Conservation (phyloP, 23 tunicate genomes). For the Halocynthia aurantium region DNA sequence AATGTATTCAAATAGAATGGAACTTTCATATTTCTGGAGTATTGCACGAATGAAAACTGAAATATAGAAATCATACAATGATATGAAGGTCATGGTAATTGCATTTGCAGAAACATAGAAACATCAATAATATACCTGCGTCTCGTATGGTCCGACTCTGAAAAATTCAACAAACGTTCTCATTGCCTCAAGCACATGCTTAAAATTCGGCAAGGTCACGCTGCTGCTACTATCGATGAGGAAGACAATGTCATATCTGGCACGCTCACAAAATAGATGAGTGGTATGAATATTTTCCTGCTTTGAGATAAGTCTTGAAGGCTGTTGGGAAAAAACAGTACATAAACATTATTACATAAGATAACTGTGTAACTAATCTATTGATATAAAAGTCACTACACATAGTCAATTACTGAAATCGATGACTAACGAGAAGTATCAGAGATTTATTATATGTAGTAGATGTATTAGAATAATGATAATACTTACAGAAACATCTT, state of each 20-base stretch:
- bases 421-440: too few relatives aligned
- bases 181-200: conserved; percentile 23
- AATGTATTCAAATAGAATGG: conserved; percentile 45
- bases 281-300: not conserved
- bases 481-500: too few relatives aligned
- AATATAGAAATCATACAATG: not conserved
- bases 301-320: not conserved
- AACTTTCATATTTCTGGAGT: conserved; percentile 38
- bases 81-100: too few relatives aligned
- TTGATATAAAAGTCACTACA: too few relatives aligned
- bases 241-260: conserved; percentile 26
- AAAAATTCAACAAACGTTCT: conserved; percentile 21
- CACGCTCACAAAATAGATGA: not conserved
- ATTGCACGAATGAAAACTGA: conserved; percentile 48
- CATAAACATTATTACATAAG: too few relatives aligned
- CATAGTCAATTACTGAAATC: too few relatives aligned
- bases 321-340: too few relatives aligned
- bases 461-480: too few relatives aligned
- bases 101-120: too few relatives aligned
- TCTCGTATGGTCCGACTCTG: conserved; percentile 53
- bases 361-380: too few relatives aligned
- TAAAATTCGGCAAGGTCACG: conserved; percentile 34
- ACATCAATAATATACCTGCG: conserved; percentile 29
- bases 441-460: too few relatives aligned
- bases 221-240: conserved; percentile 50